Percentiles rank a stretch among this genome's conserved stretches.
Evolutionary conservation across 1,140 invertebrate genomes (phyloP).

Genomic region (Cydia fagiglandana): DNA sequence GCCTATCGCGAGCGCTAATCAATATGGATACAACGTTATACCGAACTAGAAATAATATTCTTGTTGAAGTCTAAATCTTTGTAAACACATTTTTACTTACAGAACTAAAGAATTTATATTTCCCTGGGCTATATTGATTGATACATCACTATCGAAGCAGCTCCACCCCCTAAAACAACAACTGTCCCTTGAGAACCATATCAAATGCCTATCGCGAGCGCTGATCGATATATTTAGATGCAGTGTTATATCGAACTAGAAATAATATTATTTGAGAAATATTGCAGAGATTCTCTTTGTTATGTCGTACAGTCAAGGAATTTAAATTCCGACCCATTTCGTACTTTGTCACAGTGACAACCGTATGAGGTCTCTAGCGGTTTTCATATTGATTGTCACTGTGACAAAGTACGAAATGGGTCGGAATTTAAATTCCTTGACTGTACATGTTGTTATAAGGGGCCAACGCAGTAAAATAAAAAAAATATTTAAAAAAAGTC

Average conservation of each 20-base stretch:
- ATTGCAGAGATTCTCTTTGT: neutral
- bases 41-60: neutral
- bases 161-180: slow-evolving; percentile 12
- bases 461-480: too few species aligned
- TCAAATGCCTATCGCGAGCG: neutral
- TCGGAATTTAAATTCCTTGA: too few species aligned
- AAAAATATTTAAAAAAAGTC: too few species aligned
- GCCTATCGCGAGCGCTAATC: neutral
- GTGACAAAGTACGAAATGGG: too few species aligned
- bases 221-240: neutral
- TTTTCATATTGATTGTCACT: too few species aligned
- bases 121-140: neutral
- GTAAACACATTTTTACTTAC: neutral
- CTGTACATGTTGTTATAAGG: too few species aligned
- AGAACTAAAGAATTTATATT: neutral
- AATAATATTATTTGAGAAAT: slow-evolving; percentile 1
- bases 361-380: too few species aligned
- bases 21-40: neutral
- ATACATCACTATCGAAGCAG: neutral
- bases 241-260: neutral
- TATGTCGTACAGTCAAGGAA: too few species aligned
- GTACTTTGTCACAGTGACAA: too few species aligned
- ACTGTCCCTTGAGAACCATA: neutral
- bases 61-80: neutral
- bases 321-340: too few species aligned